Conservation (phyloP, 92 coral and sea anemone species). For the Actinostola sp. region DNA sequence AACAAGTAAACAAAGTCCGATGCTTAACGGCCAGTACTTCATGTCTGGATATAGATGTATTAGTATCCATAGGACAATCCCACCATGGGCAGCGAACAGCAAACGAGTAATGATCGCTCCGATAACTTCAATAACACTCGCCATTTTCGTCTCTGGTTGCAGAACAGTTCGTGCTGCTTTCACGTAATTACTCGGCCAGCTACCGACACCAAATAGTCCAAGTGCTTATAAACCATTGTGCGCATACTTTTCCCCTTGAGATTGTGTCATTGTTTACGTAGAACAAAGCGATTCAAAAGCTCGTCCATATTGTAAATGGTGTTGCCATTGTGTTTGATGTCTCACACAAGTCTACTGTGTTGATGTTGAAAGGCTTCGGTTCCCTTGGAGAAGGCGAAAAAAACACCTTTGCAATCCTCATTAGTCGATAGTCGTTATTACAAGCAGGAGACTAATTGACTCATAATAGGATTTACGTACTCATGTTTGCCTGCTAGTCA, state of each 20-base stretch:
- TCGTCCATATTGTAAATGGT: background rate
- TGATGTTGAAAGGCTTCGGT: too few relatives aligned
- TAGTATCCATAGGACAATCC: constrained; percentile 37
- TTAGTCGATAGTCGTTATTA: too few relatives aligned
- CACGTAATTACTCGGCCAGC: background rate
- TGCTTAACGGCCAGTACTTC: constrained; percentile 36
- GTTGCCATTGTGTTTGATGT: background rate
- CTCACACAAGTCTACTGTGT: too few relatives aligned
- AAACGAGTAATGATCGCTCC: constrained; percentile 51
- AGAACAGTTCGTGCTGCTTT: background rate
- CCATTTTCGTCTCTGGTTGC: constrained; percentile 23
- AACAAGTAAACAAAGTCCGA: constrained; percentile 43
- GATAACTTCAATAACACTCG: constrained; percentile 31
- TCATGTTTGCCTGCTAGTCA: too few relatives aligned
- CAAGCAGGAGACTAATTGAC: background rate
- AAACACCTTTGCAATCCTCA: too few relatives aligned
- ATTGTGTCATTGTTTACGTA: background rate
- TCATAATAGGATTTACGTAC: too few relatives aligned
- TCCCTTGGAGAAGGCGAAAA: too few relatives aligned
- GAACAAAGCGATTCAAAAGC: constrained; percentile 1
- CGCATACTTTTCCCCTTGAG: background rate
- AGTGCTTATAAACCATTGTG: constrained; percentile 4
- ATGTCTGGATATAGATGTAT: constrained; percentile 22
- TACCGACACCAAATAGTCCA: constrained; percentile 6
- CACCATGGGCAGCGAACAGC: constrained; percentile 40